phyloP scores from a whole-genome alignment of 2,888 invertebrate genomes.

The Amphipoea lucens region DNA sequence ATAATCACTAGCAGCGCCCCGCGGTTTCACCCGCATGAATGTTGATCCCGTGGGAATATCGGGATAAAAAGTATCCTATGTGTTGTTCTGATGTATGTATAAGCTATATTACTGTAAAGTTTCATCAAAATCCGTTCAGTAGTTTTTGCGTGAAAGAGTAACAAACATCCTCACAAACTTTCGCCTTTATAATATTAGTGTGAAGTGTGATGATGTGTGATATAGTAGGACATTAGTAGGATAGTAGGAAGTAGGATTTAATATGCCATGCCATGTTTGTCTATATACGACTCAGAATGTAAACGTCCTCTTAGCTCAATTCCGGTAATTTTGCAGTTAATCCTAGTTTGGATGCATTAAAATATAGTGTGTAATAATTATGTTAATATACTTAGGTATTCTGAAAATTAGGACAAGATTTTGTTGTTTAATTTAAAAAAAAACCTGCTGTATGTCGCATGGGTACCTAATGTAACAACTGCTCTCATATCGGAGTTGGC shows the following conservation, averaged over 20 bases:
- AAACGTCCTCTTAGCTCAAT: background rate
- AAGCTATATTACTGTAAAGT: too few relatives aligned
- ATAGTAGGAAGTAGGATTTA: background rate
- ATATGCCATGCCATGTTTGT: background rate
- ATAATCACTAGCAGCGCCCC: background rate
- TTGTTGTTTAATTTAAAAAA: background rate
- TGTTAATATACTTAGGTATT: background rate
- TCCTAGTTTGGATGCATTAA: background rate
- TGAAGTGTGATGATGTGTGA: too few relatives aligned
- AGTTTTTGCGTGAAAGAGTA: too few relatives aligned
- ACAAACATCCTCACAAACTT: too few relatives aligned
- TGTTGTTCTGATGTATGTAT: too few relatives aligned
- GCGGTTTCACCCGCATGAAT: background rate
- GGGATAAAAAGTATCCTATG: too few relatives aligned
- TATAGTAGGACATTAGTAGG: too few relatives aligned
- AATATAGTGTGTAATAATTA: background rate
- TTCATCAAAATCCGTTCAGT: too few relatives aligned
- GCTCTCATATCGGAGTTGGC: slow-evolving; percentile 9
- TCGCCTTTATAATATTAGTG: too few relatives aligned
- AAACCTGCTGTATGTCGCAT: slow-evolving; percentile 27
- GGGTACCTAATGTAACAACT: slow-evolving; percentile 10
- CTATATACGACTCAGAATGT: background rate
- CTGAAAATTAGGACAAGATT: background rate
- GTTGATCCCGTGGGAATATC: too few relatives aligned
- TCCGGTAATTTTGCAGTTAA: background rate